phyloP scores from a whole-genome alignment of 2,113 vertebrate species.

The pig (Sus scrofa) region DNA sequence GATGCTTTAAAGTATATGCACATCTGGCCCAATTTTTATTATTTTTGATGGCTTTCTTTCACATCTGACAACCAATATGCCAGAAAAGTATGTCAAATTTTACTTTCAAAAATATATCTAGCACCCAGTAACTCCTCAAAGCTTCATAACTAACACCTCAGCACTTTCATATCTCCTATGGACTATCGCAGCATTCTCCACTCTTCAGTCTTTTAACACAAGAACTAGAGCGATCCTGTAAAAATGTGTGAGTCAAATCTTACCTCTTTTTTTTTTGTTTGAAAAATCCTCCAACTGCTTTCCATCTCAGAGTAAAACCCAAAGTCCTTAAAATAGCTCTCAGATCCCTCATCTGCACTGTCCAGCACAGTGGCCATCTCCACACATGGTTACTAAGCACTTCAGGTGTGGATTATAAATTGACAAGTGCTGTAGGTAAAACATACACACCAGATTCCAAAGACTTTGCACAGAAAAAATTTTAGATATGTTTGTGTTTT shows the following conservation, averaged over 20 bases:
- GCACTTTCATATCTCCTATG: background rate
- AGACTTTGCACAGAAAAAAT: background rate
- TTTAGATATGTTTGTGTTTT: background rate
- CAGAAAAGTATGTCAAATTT: background rate
- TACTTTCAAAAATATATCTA: background rate
- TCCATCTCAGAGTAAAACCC: background rate
- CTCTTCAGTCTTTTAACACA: background rate
- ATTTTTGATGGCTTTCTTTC: background rate
- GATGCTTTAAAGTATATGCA: background rate
- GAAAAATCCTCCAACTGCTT: background rate
- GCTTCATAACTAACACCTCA: background rate
- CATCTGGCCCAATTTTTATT: background rate
- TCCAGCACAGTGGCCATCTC: background rate
- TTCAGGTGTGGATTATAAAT: background rate
- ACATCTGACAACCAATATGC: background rate
- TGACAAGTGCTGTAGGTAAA: background rate
- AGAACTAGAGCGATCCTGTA: background rate
- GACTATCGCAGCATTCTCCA: background rate
- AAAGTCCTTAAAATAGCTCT: background rate
- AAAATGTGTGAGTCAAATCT: background rate
- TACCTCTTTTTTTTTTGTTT: background rate
- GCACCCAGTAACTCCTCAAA: background rate
- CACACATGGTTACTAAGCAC: background rate
- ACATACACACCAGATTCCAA: background rate
- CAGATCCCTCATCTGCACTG: background rate